Base-by-base conservation (phyloP, 2,113 vertebrate species). In the Lipophrys pholis region DNA sequence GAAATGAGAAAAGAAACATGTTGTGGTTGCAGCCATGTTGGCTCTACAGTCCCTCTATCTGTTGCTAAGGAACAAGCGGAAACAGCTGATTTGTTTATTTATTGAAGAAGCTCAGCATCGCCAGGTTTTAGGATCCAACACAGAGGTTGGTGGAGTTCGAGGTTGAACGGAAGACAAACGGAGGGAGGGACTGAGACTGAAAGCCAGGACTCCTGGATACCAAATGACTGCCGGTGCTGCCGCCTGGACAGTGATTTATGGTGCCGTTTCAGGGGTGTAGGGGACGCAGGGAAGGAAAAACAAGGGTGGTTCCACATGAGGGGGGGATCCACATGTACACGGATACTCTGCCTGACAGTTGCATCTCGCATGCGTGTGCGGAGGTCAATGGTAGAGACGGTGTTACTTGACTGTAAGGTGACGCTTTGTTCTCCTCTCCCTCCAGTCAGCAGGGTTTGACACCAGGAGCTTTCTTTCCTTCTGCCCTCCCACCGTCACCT, bases 401-500 rank as follows among this genome's bases (percentile, higher is more conserved):
- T 2, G 39, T 75, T 35, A 73, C 42, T 15, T n/a, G 16, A 73
- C 60, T 55, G 71, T 14, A n/a, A 75, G 50, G 66, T 56, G 51
- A 55, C 59, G 65, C 40, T 57, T 41, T 60, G 48, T 59, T 45
- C 62, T 46, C 53, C 51, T 35, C 45, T 68, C 55, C 39, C 71
- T 80, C 52, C 64, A 48, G 55, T 73, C 82, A 79, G 82, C 87
- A 80, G 81, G 78, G 66, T 68, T 66, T 67, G 72, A 87, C 83
- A 84, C 82, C 77, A 64, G 61, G 76, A 38, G 62, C 68, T 71
- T 59, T 64, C 57, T 61, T 70, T 14, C 50, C 51, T 21, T 60
- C 74, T 61, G 73, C 85, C 69, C 83, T 84, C 90, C 87, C 78
- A 75, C 89, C 78, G 89, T 88, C 86, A 83, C 85, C 85, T 91